A percentile compares a stretch with the other conserved stretches of the same genome.
These are phyloP conservation scores for Octomys mimax DNA, from an alignment of 2,797 vertebrate species.

Conservation along the genomic window DNA sequence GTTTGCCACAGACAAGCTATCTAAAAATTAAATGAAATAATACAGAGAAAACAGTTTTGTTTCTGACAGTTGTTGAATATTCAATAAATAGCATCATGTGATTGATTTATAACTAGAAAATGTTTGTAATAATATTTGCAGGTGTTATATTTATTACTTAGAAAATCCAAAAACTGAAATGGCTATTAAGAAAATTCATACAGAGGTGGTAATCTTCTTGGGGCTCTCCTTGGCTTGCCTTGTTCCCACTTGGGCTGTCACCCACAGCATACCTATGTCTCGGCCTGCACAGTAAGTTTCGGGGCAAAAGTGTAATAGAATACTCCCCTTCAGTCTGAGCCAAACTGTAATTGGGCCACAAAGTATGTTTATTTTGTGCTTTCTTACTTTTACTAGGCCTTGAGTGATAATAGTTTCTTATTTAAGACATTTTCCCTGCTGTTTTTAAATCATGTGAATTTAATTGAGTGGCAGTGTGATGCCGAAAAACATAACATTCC, in stretches of 20 bases:
- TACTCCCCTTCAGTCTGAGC: not conserved
- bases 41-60: not conserved
- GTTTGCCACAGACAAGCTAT: not conserved
- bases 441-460: not conserved
- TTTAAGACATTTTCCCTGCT: not conserved
- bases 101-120: not conserved
- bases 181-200: not conserved
- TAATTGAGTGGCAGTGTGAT: not conserved
- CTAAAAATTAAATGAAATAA: not conserved
- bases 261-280: not conserved
- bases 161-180: constrained; percentile 13
- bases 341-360: not conserved
- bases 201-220: not conserved
- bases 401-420: not conserved
- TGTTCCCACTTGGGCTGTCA: not conserved
- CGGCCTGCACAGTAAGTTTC: not conserved
- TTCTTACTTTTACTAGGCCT: not conserved
- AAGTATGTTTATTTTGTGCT: not conserved
- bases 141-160: not conserved
- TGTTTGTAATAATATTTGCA: not conserved
- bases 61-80: not conserved
- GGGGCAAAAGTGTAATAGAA: not conserved
- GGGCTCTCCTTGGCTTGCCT: not conserved
- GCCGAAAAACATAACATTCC: not conserved
- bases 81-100: not conserved